Evolutionary conservation across 2,113 vertebrate genomes (phyloP).

Genomic region (Struthio camelus): DNA sequence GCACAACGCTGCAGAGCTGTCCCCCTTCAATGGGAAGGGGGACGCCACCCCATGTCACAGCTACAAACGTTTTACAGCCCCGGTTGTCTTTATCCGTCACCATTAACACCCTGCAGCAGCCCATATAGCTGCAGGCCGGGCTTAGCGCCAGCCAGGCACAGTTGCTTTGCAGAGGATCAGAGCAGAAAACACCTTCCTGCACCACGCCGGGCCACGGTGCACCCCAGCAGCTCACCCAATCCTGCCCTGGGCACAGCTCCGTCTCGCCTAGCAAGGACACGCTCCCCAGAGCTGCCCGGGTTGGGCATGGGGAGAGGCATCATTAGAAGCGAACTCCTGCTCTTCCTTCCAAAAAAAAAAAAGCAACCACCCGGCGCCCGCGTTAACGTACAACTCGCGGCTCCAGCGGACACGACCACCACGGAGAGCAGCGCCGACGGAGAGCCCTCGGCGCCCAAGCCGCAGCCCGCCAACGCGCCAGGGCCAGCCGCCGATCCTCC

Average conservation of each 20-base stretch:
- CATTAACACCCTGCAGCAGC: background rate
- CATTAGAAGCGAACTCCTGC: background rate
- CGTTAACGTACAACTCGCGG: slow-evolving; percentile 4
- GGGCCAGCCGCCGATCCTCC: slow-evolving; percentile 29
- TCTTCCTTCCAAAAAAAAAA: background rate
- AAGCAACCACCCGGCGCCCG: background rate
- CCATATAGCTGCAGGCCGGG: background rate
- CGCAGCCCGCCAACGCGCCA: fast-evolving
- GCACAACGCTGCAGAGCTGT: background rate
- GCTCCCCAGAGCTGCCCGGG: slow-evolving; percentile 37
- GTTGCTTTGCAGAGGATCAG: slow-evolving; percentile 4
- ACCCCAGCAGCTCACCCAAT: background rate
- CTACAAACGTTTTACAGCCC: background rate
- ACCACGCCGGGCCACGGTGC: fast-evolving
- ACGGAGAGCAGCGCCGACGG: slow-evolving; percentile 1
- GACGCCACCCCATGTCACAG: background rate
- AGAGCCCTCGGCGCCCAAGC: background rate
- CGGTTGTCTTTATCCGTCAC: background rate
- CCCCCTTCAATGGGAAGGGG: background rate
- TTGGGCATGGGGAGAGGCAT: background rate
- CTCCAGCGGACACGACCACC: slow-evolving; percentile 38
- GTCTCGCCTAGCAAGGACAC: slow-evolving; percentile 11
- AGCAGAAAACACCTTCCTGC: background rate
- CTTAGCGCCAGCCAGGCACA: background rate
- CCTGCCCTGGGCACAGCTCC: background rate